A percentile compares a stretch with the other conserved stretches of the same genome.
Evolutionary conservation across 2,888 invertebrate species (phyloP).

Genomic region (Spialia ferax): DNA sequence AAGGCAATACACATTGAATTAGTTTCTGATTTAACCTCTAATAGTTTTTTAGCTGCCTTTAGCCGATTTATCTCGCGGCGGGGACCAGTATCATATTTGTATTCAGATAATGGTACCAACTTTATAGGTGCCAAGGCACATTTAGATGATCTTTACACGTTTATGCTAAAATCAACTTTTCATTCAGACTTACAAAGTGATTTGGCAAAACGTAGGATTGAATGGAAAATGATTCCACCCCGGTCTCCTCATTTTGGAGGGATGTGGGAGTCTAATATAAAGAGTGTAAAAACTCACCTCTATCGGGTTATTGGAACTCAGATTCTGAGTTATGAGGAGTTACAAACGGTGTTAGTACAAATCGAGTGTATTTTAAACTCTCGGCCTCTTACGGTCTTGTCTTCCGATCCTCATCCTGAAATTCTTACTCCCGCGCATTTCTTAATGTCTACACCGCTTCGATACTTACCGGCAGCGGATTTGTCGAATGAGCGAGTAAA

Average conservation of each 20-base stretch:
- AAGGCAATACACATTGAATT: neutral
- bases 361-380: neutral
- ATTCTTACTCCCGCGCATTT: neutral
- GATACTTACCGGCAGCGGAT: neutral
- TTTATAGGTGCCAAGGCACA: neutral
- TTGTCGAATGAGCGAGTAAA: neutral
- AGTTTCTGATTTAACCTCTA: neutral
- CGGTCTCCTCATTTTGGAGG: neutral
- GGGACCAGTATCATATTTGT: no score
- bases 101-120: no score
- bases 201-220: neutral
- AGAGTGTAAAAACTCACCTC: neutral
- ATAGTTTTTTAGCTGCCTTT: slow-evolving; percentile 1
- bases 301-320: slow-evolving; percentile 2
- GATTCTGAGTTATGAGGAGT: neutral
- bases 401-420: neutral
- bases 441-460: neutral
- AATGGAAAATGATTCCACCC: slow-evolving; percentile 1
- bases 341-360: neutral
- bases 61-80: neutral
- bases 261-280: slow-evolving; percentile 3
- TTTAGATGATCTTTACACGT: neutral
- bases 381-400: neutral
- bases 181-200: neutral
- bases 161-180: neutral